phyloP scores from a whole-genome alignment of 2,113 vertebrate species.

The Coregonus clupeaformis region DNA sequence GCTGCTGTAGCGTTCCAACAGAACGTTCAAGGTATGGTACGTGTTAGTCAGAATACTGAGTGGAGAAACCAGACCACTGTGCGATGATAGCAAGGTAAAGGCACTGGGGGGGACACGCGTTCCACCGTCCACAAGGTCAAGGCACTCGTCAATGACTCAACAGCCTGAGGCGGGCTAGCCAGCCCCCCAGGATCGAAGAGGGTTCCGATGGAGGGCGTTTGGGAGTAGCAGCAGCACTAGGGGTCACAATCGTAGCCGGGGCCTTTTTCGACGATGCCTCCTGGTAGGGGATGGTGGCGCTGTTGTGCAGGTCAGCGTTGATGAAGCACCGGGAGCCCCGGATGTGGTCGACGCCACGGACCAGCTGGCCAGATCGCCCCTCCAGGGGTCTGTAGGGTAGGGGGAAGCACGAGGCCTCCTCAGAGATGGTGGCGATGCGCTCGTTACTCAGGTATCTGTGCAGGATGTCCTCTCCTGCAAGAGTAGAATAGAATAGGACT shows the following conservation, averaged over 20 bases:
- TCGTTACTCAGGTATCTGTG: conserved; percentile 93
- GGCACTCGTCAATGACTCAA: conserved; percentile 83
- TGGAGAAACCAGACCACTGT: conserved; percentile 18
- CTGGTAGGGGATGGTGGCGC: conserved; percentile 86
- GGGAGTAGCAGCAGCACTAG: conserved; percentile 50
- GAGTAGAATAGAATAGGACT: not conserved
- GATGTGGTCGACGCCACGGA: conserved; percentile 88
- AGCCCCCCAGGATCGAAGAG: conserved; percentile 81
- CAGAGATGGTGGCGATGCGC: conserved; percentile 84
- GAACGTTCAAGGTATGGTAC: not conserved
- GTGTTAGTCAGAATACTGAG: conserved; percentile 52
- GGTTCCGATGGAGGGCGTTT: conserved; percentile 70
- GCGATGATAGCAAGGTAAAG: conserved; percentile 37
- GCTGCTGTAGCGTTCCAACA: not conserved
- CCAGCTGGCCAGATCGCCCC: conserved; percentile 69
- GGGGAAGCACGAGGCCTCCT: conserved; percentile 76
- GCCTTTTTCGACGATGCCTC: conserved; percentile 78
- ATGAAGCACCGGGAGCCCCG: conserved; percentile 84
- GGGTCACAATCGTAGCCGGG: conserved; percentile 32
- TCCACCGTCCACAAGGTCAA: conserved; percentile 32
- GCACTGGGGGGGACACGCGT: conserved; percentile 52
- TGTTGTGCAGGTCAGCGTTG: conserved; percentile 83
- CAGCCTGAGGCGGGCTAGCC: conserved; percentile 86
- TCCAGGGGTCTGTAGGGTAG: conserved; percentile 74
- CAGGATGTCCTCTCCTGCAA: conserved; percentile 78